Base-by-base conservation (phyloP, 1,140 invertebrate species). In the Anagrus nilaparvatae region DNA sequence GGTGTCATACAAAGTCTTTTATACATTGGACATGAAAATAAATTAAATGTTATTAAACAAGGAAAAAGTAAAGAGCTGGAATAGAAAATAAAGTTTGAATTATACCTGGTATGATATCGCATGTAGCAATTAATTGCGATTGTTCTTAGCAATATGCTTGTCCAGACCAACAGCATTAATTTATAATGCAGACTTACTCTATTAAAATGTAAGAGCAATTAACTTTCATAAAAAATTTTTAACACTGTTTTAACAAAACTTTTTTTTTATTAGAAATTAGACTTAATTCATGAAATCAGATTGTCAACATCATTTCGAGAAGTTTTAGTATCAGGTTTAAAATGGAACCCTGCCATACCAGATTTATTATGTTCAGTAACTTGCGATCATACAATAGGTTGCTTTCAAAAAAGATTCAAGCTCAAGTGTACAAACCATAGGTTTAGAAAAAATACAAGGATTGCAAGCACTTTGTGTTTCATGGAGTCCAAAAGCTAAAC, bases 401-500 rank as follows among this genome's bases (percentile, higher is more conserved):
- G 57, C 37, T 67, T 65, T 28, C 55, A 60, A 40, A 43, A 43
- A 43, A 6, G 56, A 65, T 5, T 54, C 57, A 36, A 55, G 52
- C 34, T 27, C 51, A n/a, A 46, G 47, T 20, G 40, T 54, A 23
- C 45, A 46, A 32, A 27, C 61, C 27, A 38, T 55, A 24, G 52
- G 48, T 24, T 36, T 60, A 35, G 52, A 59, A 35, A 59, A 49
- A 45, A 13, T 59, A 7, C 46, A 51, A 5, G 51, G 48, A 3
- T 5, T 60, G 1, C 58, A 63, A 27, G 56, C 58, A 6, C 37
- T 60, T 2, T 75, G 72, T 40, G 53, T 78, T 10, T 74, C 73
- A 27, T 86, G 83, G 83, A 84, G 82, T 60, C 82, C 82, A 3
- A 85, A 84, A 61, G 83, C 83, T 3, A 87, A 85, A 52, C 82